These are phyloP conservation scores for Apamea sordens DNA, from an alignment of 2,888 invertebrate species.

Conservation along the genomic window DNA sequence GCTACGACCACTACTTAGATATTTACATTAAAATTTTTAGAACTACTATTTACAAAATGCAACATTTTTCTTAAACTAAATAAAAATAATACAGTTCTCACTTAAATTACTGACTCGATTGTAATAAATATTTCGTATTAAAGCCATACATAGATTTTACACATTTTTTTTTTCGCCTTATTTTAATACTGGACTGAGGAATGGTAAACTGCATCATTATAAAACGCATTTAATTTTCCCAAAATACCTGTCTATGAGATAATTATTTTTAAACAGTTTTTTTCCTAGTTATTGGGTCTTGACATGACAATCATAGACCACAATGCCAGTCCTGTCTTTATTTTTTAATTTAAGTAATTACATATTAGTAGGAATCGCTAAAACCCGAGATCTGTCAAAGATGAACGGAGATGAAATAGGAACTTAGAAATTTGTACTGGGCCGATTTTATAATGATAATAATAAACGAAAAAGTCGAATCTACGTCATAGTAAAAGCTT, in stretches of 20 bases:
- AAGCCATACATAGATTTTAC: conserved; percentile 72
- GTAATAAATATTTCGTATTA: conserved; percentile 81
- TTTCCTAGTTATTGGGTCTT: conserved; percentile 17
- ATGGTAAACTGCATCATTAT: conserved; percentile 76
- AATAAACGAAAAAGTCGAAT: conserved; percentile 5
- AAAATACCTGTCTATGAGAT: conserved; percentile 21
- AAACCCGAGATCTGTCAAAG: conserved; percentile 70
- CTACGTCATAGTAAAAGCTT: too few species aligned
- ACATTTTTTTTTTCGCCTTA: conserved; percentile 65
- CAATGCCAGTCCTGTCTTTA: conserved; percentile 66
- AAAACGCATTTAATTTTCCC: conserved; percentile 20
- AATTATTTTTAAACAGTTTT: conserved; percentile 1
- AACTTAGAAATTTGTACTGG: conserved; percentile 65
- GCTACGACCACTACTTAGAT: conserved; percentile 43
- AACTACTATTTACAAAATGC: conserved; percentile 73
- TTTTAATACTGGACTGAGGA: conserved; percentile 84
- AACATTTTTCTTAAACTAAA: conserved; percentile 71
- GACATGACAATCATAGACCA: conserved; percentile 20
- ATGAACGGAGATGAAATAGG: conserved; percentile 62
- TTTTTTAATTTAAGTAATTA: conserved; percentile 50
- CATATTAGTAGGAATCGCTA: conserved; percentile 69
- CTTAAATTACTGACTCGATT: conserved; percentile 89
- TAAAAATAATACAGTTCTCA: conserved; percentile 70
- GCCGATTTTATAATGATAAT: conserved; percentile 43
- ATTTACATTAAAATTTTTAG: conserved; percentile 62